Evolutionary conservation across 2,888 invertebrate species (phyloP).

Genomic region (Eledona agricola): DNA sequence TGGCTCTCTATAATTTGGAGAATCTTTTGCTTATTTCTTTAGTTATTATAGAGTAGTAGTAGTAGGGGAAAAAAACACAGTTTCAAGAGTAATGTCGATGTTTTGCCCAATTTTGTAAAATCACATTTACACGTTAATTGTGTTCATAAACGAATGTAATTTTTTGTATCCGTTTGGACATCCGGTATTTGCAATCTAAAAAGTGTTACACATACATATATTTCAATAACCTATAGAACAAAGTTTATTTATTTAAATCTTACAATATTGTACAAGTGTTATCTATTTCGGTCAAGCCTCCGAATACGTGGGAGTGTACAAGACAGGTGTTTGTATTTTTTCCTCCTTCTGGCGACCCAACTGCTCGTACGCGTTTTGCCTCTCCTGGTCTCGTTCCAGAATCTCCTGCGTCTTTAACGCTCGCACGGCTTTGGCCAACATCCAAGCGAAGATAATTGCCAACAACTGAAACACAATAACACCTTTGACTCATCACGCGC

Average conservation of each 20-base stretch:
- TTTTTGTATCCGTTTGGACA: no score
- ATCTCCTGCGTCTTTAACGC: conserved; percentile 78
- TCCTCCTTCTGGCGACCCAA: conserved; percentile 48
- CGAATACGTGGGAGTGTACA: conserved; percentile 44
- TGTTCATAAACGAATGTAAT: no score
- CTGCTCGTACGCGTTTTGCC: conserved; percentile 64
- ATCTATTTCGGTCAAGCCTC: conserved; percentile 14
- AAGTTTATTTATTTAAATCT: conserved; percentile 4
- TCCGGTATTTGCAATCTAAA: no score
- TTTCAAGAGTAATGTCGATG: no score
- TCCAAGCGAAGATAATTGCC: conserved; percentile 88
- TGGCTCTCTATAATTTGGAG: no score
- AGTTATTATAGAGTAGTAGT: no score
- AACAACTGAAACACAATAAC: conserved; percentile 70
- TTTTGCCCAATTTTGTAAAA: no score
- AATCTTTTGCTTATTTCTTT: no score
- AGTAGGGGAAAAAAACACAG: no score
- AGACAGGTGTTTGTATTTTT: conserved; percentile 50
- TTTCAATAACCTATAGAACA: no score
- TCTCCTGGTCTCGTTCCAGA: conserved; percentile 74
- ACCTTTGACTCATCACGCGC: background rate
- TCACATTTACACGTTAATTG: no score
- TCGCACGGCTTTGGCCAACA: conserved; percentile 86
- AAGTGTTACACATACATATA: no score
- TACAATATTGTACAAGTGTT: conserved; percentile 9